Conservation (phyloP, 1,140 invertebrate species). For the Pteromalus puparum region DNA sequence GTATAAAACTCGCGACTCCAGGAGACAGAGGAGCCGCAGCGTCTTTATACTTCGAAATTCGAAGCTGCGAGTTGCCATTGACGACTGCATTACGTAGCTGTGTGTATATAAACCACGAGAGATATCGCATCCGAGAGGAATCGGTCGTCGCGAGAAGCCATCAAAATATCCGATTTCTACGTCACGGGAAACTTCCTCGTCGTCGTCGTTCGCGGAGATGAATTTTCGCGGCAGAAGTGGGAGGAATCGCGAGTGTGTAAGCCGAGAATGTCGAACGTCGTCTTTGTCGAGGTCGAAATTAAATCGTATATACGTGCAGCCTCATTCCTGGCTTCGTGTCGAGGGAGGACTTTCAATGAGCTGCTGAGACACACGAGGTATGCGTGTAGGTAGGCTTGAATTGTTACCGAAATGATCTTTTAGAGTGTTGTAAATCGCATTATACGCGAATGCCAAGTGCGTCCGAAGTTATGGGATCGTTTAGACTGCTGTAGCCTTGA, state of each 20-base stretch:
- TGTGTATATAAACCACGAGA: background rate
- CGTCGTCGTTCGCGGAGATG: background rate
- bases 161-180: slow-evolving; percentile 51
- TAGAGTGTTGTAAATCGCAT: slow-evolving; percentile 20
- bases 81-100: slow-evolving; percentile 44
- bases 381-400: background rate
- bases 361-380: background rate
- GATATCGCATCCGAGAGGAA: background rate
- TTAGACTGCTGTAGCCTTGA: background rate
- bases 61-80: slow-evolving; percentile 45
- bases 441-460: background rate
- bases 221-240: slow-evolving; percentile 10
- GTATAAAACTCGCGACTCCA: background rate
- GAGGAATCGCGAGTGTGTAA: background rate
- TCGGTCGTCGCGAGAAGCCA: slow-evolving; percentile 9
- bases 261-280: background rate
- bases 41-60: slow-evolving; percentile 22
- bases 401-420: slow-evolving; percentile 28
- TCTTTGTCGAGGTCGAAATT: slow-evolving; percentile 34
- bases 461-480: slow-evolving; percentile 1
- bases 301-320: slow-evolving; percentile 14
- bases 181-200: background rate
- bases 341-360: slow-evolving; percentile 37
- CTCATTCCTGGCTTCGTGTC: background rate
- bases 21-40: background rate